A percentile compares a stretch with the other conserved stretches of the same genome.
These are phyloP conservation scores for Herminia tarsipennalis DNA, from an alignment of 2,888 invertebrate genomes.

Conservation along the genomic window DNA sequence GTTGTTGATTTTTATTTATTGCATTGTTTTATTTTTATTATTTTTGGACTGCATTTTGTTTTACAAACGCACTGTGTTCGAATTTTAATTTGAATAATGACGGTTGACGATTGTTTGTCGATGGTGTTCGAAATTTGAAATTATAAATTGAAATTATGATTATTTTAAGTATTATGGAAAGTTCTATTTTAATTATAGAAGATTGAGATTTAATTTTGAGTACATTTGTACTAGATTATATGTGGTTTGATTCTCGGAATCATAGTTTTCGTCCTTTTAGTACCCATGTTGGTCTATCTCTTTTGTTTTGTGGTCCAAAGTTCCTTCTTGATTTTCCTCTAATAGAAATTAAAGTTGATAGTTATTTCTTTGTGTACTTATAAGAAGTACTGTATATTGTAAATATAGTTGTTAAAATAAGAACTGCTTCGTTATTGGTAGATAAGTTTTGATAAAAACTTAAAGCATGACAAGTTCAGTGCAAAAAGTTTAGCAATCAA, in stretches of 20 bases:
- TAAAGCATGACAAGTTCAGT: background rate
- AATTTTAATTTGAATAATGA: constrained; percentile 3
- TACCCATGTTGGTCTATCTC: constrained; percentile 30
- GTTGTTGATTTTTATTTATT: constrained; percentile 47
- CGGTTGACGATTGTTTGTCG: too few relatives aligned
- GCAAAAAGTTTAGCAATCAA: too few relatives aligned
- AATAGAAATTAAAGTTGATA: constrained; percentile 38
- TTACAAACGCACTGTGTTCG: constrained; percentile 6
- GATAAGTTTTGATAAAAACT: constrained; percentile 4
- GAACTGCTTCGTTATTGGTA: constrained; percentile 25
- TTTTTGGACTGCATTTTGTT: constrained; percentile 40
- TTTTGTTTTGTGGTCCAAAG: constrained; percentile 63
- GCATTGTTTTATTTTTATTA: constrained; percentile 44
- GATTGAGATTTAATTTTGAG: constrained; percentile 2
- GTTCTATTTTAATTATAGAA: constrained; percentile 14
- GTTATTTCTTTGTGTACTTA: constrained; percentile 31
- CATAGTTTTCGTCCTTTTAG: constrained; percentile 23
- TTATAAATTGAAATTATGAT: constrained; percentile 26
- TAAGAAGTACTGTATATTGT: constrained; percentile 36
- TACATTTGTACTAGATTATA: background rate
- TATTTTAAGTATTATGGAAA: constrained; percentile 15
- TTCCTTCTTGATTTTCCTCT: constrained; percentile 68
- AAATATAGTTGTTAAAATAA: constrained; percentile 30
- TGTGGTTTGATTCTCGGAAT: constrained; percentile 11
- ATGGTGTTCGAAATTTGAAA: constrained; percentile 13